These are phyloP conservation scores for Tenthredo mesomela DNA, from an alignment of 2,888 invertebrate genomes.

Conservation along the genomic window DNA sequence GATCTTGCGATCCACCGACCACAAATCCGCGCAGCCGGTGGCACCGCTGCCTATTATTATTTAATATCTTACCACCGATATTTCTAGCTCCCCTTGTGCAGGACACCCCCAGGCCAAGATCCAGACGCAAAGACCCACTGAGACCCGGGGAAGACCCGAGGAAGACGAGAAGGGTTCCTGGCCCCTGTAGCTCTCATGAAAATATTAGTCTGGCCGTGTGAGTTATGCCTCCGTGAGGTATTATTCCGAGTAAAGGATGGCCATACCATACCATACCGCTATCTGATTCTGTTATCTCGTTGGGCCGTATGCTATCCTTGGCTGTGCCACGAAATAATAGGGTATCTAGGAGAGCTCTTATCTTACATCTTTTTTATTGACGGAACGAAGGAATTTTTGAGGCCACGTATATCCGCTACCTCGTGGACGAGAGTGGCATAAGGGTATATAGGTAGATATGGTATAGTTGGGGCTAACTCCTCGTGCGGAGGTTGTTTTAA, in stretches of 20 bases:
- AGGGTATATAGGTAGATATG: background rate
- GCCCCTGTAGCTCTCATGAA: conserved; percentile 56
- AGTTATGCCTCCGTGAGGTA: conserved; percentile 68
- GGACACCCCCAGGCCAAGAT: conserved; percentile 22
- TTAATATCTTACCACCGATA: conserved; percentile 48
- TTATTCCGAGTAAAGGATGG: conserved; percentile 68
- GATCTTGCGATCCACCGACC: conserved; percentile 38
- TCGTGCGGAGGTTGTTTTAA: conserved; percentile 44
- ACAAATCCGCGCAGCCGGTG: conserved; percentile 44
- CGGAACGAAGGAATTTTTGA: conserved; percentile 45
- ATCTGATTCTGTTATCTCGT: conserved; percentile 68
- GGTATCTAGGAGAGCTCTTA: conserved; percentile 50
- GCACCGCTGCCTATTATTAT: conserved; percentile 44
- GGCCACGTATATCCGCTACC: conserved; percentile 5
- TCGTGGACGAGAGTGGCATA: too few relatives aligned
- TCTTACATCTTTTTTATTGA: conserved; percentile 53
- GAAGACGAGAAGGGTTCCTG: conserved; percentile 33
- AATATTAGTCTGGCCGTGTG: conserved; percentile 66
- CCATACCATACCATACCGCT: conserved; percentile 57
- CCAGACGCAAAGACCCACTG: background rate
- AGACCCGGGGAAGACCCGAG: conserved; percentile 29
- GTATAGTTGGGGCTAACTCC: background rate
- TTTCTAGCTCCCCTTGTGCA: conserved; percentile 23
- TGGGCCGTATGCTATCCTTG: conserved; percentile 56
- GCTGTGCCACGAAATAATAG: conserved; percentile 50